Percentiles rank a stretch among this genome's conserved stretches.
phyloP scores from a whole-genome alignment of 2,113 vertebrate species.

The Psittacula cyanocephala region DNA sequence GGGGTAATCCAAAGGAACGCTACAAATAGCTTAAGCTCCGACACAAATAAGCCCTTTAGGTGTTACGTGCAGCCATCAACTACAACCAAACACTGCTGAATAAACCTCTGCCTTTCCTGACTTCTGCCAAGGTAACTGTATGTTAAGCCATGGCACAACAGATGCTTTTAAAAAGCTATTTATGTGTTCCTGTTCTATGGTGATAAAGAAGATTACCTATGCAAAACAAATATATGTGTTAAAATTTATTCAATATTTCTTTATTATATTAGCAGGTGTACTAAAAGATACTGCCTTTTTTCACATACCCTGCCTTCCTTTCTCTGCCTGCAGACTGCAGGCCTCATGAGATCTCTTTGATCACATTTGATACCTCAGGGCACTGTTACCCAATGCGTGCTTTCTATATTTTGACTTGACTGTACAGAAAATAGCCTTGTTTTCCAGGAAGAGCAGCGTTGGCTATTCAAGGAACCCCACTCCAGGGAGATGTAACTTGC shows the following conservation, averaged over 20 bases:
- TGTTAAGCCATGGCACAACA: neutral
- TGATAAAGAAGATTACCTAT: neutral
- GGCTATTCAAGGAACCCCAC: neutral
- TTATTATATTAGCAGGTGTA: neutral
- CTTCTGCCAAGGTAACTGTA: neutral
- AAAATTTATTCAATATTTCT: neutral
- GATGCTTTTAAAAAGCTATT: neutral
- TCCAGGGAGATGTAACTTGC: neutral
- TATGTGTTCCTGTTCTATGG: neutral
- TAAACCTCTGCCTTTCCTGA: neutral
- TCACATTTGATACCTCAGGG: neutral
- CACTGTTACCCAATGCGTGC: neutral
- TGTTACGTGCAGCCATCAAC: fast-evolving
- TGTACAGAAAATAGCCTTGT: constrained; percentile 17
- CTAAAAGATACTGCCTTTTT: neutral
- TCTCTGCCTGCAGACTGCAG: neutral
- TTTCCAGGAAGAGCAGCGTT: constrained; percentile 21
- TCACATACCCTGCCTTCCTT: neutral
- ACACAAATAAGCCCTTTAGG: neutral
- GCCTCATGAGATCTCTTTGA: neutral
- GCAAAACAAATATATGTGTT: neutral
- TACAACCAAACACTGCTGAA: neutral
- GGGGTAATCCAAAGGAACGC: neutral
- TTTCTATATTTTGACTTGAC: constrained; percentile 44
- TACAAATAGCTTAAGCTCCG: neutral